Evolutionary conservation across 2,113 vertebrate species (phyloP), one percentile per base, ranked within the genome.

Genomic region (Crotalus viridis): DNA sequence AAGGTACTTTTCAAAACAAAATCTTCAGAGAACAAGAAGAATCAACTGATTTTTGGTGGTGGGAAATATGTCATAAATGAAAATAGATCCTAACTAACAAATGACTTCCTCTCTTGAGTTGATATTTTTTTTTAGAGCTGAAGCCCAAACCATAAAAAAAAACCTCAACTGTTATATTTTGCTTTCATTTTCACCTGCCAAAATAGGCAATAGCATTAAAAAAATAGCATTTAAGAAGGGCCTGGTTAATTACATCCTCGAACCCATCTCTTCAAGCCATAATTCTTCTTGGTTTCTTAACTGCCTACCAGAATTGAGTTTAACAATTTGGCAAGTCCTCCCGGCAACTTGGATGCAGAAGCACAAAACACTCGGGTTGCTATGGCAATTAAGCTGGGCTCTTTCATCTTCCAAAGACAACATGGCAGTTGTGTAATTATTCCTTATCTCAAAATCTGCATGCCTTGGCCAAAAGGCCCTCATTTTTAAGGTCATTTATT

Each of bases 311-410:
- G 33, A 22, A 56, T 46, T 55, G 13, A 22, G 21, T n/a, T 26
- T 43, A 74, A 91, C 33, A 33, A 26, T 51, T 51, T 52, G 51
- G 51, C 52, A 85, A 91, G 15, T 54, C 64, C 22, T 52, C 39
- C 10, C 10, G 19, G 46, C 48, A 81, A 52, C 52, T n/a, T 33
- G 51, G 52, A 81, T 85, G 46, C 54, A 91, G 26, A 85, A 26
- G 51, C 33, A 21, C 33, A 81, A 81, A 91, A 89, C 51, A 21
- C 96, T 93, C 91, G 92, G 95, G 95, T 92, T 95, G 93, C 59
- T 88, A 93, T 94, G 95, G 92, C 96, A 26, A 92, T 0, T 0
- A 55, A 95, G 90, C 43, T 39, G 24, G 69, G 21, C 52, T 54
- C 39, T 39, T 90, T 81, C 10, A 33, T 19, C 52, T 56, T 91